These are phyloP conservation scores for Neogobius melanostomus DNA, from an alignment of 2,113 vertebrate species.

Conservation along the genomic window DNA sequence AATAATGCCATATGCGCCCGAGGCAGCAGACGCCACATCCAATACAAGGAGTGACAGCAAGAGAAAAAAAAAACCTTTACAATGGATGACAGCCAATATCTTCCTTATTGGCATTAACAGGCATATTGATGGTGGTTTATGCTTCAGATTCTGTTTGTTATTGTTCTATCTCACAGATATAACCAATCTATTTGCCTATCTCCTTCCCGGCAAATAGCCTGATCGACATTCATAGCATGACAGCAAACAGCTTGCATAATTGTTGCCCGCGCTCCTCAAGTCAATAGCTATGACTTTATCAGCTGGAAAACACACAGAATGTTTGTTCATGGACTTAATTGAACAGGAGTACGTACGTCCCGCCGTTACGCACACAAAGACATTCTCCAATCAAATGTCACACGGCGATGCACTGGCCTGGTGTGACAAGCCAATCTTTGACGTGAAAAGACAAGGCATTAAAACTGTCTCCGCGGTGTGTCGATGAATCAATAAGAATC, in stretches of 20 bases:
- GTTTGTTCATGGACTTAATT: conserved; percentile 71
- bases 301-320: conserved; percentile 68
- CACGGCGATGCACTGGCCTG: conserved; percentile 53
- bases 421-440: conserved; percentile 53
- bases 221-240: conserved; percentile 55
- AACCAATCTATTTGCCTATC: conserved; percentile 56
- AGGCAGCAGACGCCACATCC: conserved; percentile 27
- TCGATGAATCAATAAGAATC: too few species aligned
- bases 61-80: conserved; percentile 35
- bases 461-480: background rate
- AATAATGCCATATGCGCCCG: conserved; percentile 21
- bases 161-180: conserved; percentile 60
- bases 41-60: conserved; percentile 45
- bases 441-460: conserved; percentile 26
- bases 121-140: conserved; percentile 32
- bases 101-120: conserved; percentile 33
- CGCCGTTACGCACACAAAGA: conserved; percentile 47
- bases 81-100: conserved; percentile 43
- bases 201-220: conserved; percentile 53
- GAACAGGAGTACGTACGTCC: conserved; percentile 59
- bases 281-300: conserved; percentile 74
- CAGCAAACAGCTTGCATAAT: conserved; percentile 64
- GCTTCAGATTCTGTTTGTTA: conserved; percentile 44
- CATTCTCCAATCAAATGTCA: conserved; percentile 74
- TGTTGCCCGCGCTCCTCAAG: conserved; percentile 54